Conservation (phyloP, 1,140 invertebrate species). For the Trypoxylus dichotomus region DNA sequence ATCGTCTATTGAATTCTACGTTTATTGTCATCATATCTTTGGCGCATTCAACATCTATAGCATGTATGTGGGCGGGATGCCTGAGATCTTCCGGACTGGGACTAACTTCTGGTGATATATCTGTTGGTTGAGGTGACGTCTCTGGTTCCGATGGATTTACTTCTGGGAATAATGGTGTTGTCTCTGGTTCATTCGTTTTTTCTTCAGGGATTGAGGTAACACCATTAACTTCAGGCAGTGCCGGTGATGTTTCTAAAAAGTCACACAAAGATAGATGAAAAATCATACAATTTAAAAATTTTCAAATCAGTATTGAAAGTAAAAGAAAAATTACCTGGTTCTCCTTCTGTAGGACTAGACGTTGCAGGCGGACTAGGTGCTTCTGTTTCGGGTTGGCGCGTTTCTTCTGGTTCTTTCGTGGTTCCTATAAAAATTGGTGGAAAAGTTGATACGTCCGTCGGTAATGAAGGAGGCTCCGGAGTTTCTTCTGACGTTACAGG, state of each 20-base stretch:
- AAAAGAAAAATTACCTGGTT: background rate
- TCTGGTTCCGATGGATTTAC: slow-evolving; percentile 16
- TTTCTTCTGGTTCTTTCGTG: background rate
- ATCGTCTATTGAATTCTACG: slow-evolving; percentile 75
- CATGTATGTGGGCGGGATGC: slow-evolving; percentile 75
- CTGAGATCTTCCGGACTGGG: slow-evolving; percentile 56
- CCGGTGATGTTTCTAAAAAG: background rate
- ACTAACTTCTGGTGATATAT: slow-evolving; percentile 20
- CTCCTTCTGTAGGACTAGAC: slow-evolving; percentile 31
- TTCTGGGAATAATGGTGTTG: background rate
- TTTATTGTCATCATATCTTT: slow-evolving; percentile 83
- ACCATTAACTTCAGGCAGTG: background rate
- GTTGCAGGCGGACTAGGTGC: slow-evolving; percentile 27
- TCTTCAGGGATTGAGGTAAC: background rate
- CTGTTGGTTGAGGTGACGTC: background rate
- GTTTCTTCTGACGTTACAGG: background rate
- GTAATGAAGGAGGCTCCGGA: background rate
- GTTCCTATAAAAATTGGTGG: slow-evolving; percentile 20
- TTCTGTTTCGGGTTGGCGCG: slow-evolving; percentile 21
- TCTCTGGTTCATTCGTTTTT: background rate
- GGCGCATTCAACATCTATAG: slow-evolving; percentile 73
- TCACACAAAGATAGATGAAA: too few species aligned
- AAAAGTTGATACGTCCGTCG: background rate
- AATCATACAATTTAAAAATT: too few species aligned
- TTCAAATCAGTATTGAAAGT: background rate